phyloP scores from a whole-genome alignment of 2,888 invertebrate genomes.

The Andrena bicolor region DNA sequence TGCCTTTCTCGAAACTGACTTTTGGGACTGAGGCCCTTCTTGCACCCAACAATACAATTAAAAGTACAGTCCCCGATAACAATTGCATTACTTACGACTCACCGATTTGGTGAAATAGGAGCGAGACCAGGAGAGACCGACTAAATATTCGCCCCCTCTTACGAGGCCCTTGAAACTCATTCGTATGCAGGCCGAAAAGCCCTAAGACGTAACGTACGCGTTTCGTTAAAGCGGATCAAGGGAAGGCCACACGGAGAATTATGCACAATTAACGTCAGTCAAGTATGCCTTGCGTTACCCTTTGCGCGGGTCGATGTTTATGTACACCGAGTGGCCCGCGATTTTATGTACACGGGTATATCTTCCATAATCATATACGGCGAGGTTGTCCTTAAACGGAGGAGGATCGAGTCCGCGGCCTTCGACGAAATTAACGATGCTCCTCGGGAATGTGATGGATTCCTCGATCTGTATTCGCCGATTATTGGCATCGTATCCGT shows the following conservation, averaged over 20 bases:
- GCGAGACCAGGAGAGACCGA: slow-evolving; percentile 29
- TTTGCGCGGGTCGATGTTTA: slow-evolving; percentile 70
- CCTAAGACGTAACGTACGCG: slow-evolving; percentile 73
- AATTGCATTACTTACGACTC: neutral
- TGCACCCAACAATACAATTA: neutral
- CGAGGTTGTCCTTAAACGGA: slow-evolving; percentile 48
- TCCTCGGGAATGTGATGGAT: slow-evolving; percentile 59
- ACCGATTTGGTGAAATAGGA: neutral
- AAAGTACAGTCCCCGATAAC: neutral
- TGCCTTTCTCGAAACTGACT: no score
- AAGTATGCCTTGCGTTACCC: slow-evolving; percentile 79
- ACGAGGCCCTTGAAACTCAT: slow-evolving; percentile 65
- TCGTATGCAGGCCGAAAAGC: slow-evolving; percentile 76
- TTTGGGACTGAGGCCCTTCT: no score
- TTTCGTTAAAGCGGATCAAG: slow-evolving; percentile 73
- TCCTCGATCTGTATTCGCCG: slow-evolving; percentile 56
- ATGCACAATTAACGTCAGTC: slow-evolving; percentile 84
- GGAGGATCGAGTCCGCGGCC: slow-evolving; percentile 14
- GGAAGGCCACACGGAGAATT: slow-evolving; percentile 71
- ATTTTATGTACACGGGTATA: slow-evolving; percentile 72
- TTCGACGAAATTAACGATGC: slow-evolving; percentile 60
- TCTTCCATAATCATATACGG: slow-evolving; percentile 69
- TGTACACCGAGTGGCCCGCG: slow-evolving; percentile 67
- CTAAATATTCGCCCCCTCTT: slow-evolving; percentile 47
- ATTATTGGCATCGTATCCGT: slow-evolving; percentile 57